These are phyloP conservation scores for Fringilla coelebs DNA, from an alignment of 2,797 vertebrate genomes.

Conservation along the genomic window DNA sequence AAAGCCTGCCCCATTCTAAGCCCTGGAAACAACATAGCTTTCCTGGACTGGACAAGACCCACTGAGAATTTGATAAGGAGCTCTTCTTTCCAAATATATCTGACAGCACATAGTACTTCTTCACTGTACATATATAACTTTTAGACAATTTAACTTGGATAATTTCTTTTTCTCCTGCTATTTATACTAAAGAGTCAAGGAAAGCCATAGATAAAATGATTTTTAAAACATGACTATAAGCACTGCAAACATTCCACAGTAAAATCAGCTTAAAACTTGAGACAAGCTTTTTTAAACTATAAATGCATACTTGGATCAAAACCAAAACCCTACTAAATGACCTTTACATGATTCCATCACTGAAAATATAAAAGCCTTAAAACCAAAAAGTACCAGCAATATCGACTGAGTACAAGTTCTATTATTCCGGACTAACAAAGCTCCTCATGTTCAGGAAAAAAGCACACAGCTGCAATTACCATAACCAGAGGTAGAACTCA, in stretches of 20 bases:
- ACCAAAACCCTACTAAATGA: neutral
- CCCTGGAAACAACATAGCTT: neutral
- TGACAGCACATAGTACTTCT: neutral
- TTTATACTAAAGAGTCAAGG: neutral
- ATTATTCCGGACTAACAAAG: neutral
- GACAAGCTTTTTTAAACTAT: neutral
- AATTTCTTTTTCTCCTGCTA: neutral
- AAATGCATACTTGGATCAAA: neutral
- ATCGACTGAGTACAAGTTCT: neutral
- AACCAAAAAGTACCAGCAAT: neutral
- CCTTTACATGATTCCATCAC: neutral
- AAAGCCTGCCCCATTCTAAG: neutral
- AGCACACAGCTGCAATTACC: neutral
- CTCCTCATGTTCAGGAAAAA: neutral
- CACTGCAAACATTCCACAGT: neutral
- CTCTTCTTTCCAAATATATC: neutral
- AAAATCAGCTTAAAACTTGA: neutral
- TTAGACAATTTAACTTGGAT: neutral
- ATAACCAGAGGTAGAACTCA: neutral
- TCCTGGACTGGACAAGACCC: neutral
- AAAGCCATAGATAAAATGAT: neutral
- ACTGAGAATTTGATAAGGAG: neutral
- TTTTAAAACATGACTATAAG: neutral
- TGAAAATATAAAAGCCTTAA: neutral
- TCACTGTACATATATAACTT: neutral